Evolutionary conservation across 2,797 vertebrate genomes (phyloP).

Genomic region (Lepidocolaptes lacrymiger): DNA sequence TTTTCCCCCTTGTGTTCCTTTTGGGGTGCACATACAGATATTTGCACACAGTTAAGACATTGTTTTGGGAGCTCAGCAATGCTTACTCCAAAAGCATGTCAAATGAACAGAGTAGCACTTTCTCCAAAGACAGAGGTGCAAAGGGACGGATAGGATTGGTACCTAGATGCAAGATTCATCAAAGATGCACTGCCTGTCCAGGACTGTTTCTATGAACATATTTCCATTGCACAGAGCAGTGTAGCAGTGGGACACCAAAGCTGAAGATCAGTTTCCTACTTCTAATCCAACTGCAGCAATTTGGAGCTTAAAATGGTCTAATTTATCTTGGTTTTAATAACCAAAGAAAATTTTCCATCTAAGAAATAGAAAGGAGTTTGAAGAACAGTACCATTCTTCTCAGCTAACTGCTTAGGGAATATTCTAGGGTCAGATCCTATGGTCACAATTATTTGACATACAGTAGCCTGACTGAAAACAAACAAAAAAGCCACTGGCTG

Average conservation of each 20-base stretch:
- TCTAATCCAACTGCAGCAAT: background rate
- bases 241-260: background rate
- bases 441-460: background rate
- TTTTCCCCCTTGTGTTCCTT: background rate
- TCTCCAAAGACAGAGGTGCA: background rate
- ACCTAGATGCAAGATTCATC: accelerated
- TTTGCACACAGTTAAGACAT: background rate
- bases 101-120: background rate
- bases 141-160: background rate
- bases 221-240: background rate
- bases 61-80: background rate
- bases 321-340: conserved; percentile 31
- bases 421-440: background rate
- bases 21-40: background rate
- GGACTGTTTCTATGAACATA: background rate
- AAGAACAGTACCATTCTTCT: background rate
- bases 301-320: background rate
- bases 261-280: background rate
- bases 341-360: background rate
- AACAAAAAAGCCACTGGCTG: background rate
- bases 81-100: background rate
- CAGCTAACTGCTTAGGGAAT: background rate
- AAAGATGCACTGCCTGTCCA: background rate
- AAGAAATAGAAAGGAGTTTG: background rate
- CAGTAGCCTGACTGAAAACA: background rate